Evolutionary conservation across 2,888 invertebrate genomes (phyloP).

Genomic region (Gastracanthus pulcherrimus): DNA sequence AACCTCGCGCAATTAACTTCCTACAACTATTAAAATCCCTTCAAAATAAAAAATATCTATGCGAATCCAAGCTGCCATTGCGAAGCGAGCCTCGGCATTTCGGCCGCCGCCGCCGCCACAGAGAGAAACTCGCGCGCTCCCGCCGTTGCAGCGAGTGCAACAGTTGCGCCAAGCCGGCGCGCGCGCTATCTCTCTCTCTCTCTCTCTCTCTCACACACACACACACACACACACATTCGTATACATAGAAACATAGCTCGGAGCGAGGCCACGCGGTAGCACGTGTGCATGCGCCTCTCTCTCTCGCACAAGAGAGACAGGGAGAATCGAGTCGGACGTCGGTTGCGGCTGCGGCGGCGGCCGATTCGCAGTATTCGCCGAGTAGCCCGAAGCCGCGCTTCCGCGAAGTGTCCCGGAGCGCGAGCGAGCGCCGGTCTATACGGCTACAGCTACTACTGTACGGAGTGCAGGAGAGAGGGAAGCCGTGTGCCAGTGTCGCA

Average conservation of each 20-base stretch:
- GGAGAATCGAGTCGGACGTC: slow-evolving; percentile 61
- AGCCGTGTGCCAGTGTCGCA: slow-evolving; percentile 69
- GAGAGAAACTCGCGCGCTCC: neutral
- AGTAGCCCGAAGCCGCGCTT: slow-evolving; percentile 74
- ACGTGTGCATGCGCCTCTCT: neutral
- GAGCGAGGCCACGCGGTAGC: neutral
- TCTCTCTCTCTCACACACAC: neutral
- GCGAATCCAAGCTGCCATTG: too few relatives aligned
- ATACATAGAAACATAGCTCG: neutral
- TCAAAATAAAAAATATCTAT: too few relatives aligned
- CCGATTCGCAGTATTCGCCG: slow-evolving; percentile 73
- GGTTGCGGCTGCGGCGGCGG: slow-evolving; percentile 63
- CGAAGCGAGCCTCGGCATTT: too few relatives aligned
- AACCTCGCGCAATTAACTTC: too few relatives aligned
- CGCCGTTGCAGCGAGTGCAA: slow-evolving; percentile 20
- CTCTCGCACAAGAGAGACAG: slow-evolving; percentile 34
- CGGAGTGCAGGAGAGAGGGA: neutral
- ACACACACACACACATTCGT: neutral
- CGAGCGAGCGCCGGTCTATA: slow-evolving; percentile 57
- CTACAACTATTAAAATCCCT: too few relatives aligned
- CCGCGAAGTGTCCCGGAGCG: slow-evolving; percentile 69
- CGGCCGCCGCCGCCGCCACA: neutral
- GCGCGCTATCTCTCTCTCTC: neutral
- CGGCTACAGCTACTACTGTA: slow-evolving; percentile 1
- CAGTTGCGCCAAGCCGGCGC: slow-evolving; percentile 28